A percentile compares a stretch with the other conserved stretches of the same genome.
These are phyloP conservation scores for Agrotis segetum DNA, from an alignment of 2,888 invertebrate genomes.

Conservation along the genomic window DNA sequence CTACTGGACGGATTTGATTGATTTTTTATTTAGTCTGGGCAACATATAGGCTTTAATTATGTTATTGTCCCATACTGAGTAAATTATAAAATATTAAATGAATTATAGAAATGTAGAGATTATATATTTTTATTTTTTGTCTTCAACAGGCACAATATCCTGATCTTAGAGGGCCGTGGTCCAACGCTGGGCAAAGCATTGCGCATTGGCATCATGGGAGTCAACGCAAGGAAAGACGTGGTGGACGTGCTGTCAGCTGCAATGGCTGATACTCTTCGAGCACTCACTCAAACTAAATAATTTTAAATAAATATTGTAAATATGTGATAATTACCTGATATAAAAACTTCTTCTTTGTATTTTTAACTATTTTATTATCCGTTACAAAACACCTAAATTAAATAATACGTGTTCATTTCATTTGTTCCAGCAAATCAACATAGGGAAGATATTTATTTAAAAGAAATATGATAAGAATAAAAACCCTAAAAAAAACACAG, in stretches of 20 bases:
- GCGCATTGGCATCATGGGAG: conserved; percentile 97
- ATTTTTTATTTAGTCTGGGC: too few species aligned
- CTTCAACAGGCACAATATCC: conserved; percentile 87
- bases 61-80: too few species aligned
- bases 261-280: conserved; percentile 76
- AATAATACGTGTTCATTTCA: conserved; percentile 1
- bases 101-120: too few species aligned
- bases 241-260: conserved; percentile 78
- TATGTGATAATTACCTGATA: too few species aligned
- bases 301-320: too few species aligned
- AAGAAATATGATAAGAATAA: too few species aligned
- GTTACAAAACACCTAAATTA: background rate
- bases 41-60: too few species aligned
- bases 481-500: too few species aligned
- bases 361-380: background rate
- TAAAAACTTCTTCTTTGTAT: background rate
- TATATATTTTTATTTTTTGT: too few species aligned
- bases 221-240: conserved; percentile 77
- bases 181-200: conserved; percentile 95
- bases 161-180: conserved; percentile 96
- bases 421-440: background rate
- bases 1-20: too few species aligned
- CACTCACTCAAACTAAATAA: conserved; percentile 51
- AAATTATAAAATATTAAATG: too few species aligned
- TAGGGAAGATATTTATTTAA: too few species aligned